phyloP scores from a whole-genome alignment of 1,140 invertebrate species.

The Drosophila erecta region DNA sequence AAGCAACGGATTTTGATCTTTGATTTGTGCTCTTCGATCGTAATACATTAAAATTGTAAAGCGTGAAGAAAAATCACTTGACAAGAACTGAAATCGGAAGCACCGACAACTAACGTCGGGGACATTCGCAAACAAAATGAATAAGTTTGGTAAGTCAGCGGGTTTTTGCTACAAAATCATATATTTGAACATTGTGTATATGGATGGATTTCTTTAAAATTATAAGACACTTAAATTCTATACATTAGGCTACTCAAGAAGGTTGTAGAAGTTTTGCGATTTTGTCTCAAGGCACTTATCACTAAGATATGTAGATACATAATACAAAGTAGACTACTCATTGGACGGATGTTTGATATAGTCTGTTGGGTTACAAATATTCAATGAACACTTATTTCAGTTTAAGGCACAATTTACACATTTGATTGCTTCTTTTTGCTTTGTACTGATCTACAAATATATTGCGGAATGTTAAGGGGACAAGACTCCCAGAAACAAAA shows the following conservation, averaged over 20 bases:
- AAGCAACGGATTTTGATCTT: conserved; percentile 33
- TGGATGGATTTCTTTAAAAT: conserved; percentile 23
- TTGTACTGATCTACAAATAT: conserved; percentile 68
- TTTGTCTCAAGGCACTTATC: conserved; percentile 59
- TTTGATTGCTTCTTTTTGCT: conserved; percentile 25
- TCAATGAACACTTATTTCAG: conserved; percentile 1
- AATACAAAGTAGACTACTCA: conserved; percentile 44
- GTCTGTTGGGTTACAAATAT: conserved; percentile 50
- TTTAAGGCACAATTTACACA: conserved; percentile 65
- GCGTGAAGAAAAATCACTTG: conserved; percentile 23
- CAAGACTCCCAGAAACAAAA: conserved; percentile 21
- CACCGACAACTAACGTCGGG: neutral
- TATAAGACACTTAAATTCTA: conserved; percentile 49
- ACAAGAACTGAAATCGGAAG: neutral
- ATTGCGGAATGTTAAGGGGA: conserved; percentile 34
- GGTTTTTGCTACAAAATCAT: conserved; percentile 12
- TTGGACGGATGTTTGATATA: conserved; percentile 67
- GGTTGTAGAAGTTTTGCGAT: conserved; percentile 13
- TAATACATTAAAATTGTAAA: conserved; percentile 37
- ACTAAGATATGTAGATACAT: conserved; percentile 42
- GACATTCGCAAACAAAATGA: conserved; percentile 50
- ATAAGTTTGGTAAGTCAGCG: conserved; percentile 68
- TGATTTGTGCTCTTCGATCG: conserved; percentile 34
- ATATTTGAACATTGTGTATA: conserved; percentile 45
- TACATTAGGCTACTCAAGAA: conserved; percentile 40